Base-by-base conservation (phyloP, 2,888 invertebrate species). In the Nineta flava region DNA sequence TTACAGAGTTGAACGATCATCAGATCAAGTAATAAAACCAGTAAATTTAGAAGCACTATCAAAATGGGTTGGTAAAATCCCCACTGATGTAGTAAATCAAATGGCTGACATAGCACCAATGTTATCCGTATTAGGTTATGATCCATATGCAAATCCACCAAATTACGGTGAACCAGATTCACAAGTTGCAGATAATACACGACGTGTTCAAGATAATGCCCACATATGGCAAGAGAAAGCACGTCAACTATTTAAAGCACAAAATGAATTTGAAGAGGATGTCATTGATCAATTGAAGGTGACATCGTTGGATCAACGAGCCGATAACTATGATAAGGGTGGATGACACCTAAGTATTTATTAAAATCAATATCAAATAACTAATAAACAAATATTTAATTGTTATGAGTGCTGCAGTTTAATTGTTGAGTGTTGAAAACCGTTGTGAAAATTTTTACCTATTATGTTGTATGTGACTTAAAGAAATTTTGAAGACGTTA, bases 1-100 rank as follows among this genome's bases (percentile, higher is more conserved):
- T 69, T 68, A 50, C 74, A 95, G 94, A 70, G 91, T 93, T 65
- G 96, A 97, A 72, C 80, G 95, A 53, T 95, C 95, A 46, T 94
- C 94, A 54, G 96, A 97, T 75, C 97, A 97, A 76, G 95, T 99
- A 60, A 92, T 97, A 67, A 95, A 96, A 62, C 94, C 97, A 12
- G 87, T 99, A 53, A 97, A 99, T 73, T 74, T 91, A 62, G 96
- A 96, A 69, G 97, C 97, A 46, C 75, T 97, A 55, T 79, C 81
- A 60, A 91, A 90, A 71, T 92, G 91, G 92, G 90, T 88, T 57
- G 90, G 87, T 51, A 78, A 85, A 64, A 78, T 92, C 63, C 91
- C 92, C 60, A 79, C 81, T 19, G 95, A 97, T 71, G 94, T 96
- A 53, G 80, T 93, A 54, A 77, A 78, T 54, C 92, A 94, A 66